These are phyloP conservation scores for Acrossocheilus wenchowensis DNA, from an alignment of 2,797 vertebrate species.

Conservation along the genomic window DNA sequence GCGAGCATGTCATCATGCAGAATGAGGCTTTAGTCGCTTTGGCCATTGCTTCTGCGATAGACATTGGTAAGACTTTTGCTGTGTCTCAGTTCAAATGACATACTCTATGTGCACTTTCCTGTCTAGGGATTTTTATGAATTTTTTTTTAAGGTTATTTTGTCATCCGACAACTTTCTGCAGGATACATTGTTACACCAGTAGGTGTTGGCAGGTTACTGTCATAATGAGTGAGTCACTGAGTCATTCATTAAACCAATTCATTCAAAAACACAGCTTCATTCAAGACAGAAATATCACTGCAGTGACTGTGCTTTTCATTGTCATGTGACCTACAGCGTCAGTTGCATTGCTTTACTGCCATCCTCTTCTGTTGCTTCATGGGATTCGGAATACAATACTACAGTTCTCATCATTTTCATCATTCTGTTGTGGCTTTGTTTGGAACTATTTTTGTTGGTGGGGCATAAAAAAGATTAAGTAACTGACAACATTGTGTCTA, in stretches of 20 bases:
- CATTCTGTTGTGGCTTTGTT: not conserved
- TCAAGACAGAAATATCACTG: not conserved
- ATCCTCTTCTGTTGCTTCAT: not conserved
- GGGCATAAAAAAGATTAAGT: too few species aligned
- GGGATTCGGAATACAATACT: not conserved
- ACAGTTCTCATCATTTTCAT: not conserved
- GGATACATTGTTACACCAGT: not conserved
- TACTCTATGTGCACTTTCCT: not conserved
- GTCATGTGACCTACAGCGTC: not conserved
- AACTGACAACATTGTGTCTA: too few species aligned
- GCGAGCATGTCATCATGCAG: slow-evolving; percentile 86
- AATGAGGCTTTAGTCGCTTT: slow-evolving; percentile 88
- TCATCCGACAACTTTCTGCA: not conserved
- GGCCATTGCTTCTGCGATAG: slow-evolving; percentile 84
- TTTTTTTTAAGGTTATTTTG: not conserved
- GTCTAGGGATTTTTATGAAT: not conserved
- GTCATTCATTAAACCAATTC: not conserved
- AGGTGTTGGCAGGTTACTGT: not conserved
- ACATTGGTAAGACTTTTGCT: slow-evolving; percentile 78
- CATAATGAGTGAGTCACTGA: not conserved
- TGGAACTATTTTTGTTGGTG: not conserved
- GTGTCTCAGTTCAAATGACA: not conserved
- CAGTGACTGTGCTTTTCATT: not conserved
- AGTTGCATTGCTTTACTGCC: not conserved
- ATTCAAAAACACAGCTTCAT: not conserved